Percentiles rank a stretch among this genome's conserved stretches.
Evolutionary conservation across 2,113 vertebrate species (phyloP).

Genomic region (Megalops atlanticus): DNA sequence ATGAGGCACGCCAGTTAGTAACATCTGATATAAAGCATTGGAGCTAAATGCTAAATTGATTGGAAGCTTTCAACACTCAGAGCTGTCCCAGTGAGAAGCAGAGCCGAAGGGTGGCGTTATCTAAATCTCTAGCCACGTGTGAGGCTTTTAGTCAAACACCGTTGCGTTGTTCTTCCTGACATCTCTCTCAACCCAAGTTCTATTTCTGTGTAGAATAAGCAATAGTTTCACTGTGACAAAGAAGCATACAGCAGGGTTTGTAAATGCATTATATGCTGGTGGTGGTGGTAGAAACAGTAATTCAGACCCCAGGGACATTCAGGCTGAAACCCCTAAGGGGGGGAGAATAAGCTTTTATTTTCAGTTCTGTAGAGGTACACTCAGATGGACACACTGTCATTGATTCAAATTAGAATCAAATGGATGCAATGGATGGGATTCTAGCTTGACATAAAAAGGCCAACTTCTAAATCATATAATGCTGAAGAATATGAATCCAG

Average conservation of each 20-base stretch:
- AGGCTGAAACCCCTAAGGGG: too few species aligned
- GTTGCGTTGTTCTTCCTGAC: background rate
- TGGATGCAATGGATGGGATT: too few species aligned
- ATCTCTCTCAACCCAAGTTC: background rate
- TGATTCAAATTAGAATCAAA: too few species aligned
- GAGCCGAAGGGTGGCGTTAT: background rate
- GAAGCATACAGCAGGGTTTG: background rate
- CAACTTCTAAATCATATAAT: too few species aligned
- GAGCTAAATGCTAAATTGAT: conserved; percentile 30
- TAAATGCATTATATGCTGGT: too few species aligned
- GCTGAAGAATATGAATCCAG: too few species aligned
- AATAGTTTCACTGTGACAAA: background rate
- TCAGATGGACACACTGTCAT: too few species aligned
- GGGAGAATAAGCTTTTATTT: too few species aligned
- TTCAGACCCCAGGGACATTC: too few species aligned
- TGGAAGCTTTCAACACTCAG: conserved; percentile 15
- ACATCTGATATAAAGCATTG: conserved; percentile 22
- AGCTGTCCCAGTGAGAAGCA: background rate
- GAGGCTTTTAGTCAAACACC: background rate
- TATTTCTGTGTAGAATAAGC: background rate
- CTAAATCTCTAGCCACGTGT: background rate
- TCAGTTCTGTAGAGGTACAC: too few species aligned
- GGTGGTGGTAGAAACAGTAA: too few species aligned
- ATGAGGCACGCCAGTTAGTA: conserved; percentile 19
- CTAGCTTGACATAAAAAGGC: too few species aligned